Percentiles rank a stretch among this genome's conserved stretches.
Evolutionary conservation across 2,888 invertebrate genomes (phyloP).

Genomic region (Chromoteleia sp.): DNA sequence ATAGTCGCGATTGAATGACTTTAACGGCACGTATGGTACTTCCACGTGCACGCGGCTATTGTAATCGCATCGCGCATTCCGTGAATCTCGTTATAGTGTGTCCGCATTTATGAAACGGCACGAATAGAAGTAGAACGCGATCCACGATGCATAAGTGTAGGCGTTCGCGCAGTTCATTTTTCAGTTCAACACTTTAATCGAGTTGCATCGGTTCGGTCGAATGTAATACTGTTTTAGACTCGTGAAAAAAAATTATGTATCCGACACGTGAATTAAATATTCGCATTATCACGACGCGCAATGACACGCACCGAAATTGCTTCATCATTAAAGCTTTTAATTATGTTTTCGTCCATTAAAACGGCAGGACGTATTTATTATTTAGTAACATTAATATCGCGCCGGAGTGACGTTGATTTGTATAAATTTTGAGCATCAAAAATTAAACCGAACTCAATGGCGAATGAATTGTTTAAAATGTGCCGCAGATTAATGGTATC

Average conservation of each 20-base stretch:
- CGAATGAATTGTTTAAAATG: background rate
- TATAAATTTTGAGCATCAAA: background rate
- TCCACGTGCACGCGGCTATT: slow-evolving; percentile 31
- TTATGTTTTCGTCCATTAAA: background rate
- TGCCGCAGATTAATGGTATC: background rate
- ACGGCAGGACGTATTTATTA: background rate
- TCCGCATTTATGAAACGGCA: slow-evolving; percentile 2
- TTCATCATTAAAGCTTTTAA: slow-evolving; percentile 1
- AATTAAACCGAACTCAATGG: background rate
- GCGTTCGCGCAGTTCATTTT: no score
- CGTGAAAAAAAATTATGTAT: no score
- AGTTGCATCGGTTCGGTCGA: no score
- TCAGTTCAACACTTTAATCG: no score
- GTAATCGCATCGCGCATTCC: slow-evolving; percentile 28
- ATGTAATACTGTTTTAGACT: no score
- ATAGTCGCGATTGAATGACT: slow-evolving; percentile 21
- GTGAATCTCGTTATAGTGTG: slow-evolving; percentile 19
- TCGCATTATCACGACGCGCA: background rate
- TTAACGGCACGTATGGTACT: slow-evolving; percentile 16
- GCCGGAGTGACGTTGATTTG: background rate
- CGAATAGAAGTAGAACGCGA: no score
- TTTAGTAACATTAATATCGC: no score
- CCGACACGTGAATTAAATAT: no score
- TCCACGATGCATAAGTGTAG: no score
- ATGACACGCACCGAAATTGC: background rate